Evolutionary conservation across 2,113 vertebrate genomes (phyloP).

Genomic region (Campylomormyrus tamandua): DNA sequence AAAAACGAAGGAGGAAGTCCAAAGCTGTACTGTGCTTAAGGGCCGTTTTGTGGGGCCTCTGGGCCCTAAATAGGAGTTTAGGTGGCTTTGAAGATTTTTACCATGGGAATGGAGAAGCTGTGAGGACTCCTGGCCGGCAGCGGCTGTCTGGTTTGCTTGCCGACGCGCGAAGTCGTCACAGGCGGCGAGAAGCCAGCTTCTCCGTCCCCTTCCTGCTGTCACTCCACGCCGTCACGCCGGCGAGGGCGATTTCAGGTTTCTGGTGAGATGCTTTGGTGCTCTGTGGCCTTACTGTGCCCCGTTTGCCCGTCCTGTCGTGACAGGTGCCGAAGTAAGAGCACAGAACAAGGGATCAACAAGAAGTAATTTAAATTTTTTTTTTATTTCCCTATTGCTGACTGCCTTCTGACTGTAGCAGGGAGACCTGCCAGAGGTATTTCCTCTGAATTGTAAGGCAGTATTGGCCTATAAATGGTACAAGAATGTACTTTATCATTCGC

Average conservation of each 20-base stretch:
- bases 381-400: neutral
- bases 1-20: constrained; percentile 32
- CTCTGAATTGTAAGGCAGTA: neutral
- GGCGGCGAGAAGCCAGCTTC: neutral
- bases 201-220: neutral
- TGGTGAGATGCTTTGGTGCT: neutral
- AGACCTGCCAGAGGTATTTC: neutral
- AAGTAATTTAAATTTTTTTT: neutral
- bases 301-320: neutral
- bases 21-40: neutral
- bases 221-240: neutral
- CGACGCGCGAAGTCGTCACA: too few species aligned
- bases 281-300: neutral
- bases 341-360: neutral
- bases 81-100: constrained; percentile 18
- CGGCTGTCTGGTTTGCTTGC: too few species aligned
- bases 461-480: neutral
- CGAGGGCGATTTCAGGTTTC: neutral
- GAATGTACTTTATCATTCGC: neutral
- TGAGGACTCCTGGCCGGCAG: too few species aligned
- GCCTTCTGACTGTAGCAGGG: neutral
- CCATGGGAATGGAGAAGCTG: constrained; percentile 26
- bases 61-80: neutral
- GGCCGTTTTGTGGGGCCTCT: neutral
- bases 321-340: neutral